These are phyloP conservation scores for Lasioglossum oenotherae DNA, from an alignment of 2,888 invertebrate genomes.

Conservation along the genomic window DNA sequence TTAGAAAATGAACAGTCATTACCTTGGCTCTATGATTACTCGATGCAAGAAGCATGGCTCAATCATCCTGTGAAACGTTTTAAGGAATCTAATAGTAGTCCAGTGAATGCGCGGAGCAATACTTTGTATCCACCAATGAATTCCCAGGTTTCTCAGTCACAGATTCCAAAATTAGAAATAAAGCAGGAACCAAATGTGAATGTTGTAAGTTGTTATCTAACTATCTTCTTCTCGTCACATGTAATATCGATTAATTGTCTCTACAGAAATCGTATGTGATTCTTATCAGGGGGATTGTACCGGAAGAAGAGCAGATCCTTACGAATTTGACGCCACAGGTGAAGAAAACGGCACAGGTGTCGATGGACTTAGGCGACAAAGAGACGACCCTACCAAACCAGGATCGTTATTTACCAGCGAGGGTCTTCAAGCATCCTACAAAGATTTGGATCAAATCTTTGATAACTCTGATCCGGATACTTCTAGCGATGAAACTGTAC, in stretches of 20 bases:
- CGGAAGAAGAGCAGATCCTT: constrained; percentile 86
- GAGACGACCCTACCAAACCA: constrained; percentile 85
- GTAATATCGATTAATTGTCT: not conserved
- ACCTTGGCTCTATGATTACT: constrained; percentile 92
- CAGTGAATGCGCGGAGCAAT: constrained; percentile 80
- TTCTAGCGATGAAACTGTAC: constrained; percentile 94
- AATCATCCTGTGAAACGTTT: constrained; percentile 96
- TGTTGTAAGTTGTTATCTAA: constrained; percentile 75
- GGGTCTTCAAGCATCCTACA: constrained; percentile 94
- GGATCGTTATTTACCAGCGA: constrained; percentile 94
- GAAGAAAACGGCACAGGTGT: constrained; percentile 85
- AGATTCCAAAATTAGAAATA: constrained; percentile 86
- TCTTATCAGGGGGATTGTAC: constrained; percentile 77
- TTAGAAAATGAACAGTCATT: constrained; percentile 92
- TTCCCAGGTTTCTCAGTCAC: constrained; percentile 84
- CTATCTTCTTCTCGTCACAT: not conserved
- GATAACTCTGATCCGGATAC: constrained; percentile 94
- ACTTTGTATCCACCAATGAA: constrained; percentile 88
- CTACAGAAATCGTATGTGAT: constrained; percentile 7
- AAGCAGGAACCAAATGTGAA: constrained; percentile 88
- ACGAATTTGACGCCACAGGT: constrained; percentile 90
- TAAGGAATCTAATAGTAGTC: constrained; percentile 85
- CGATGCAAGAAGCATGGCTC: constrained; percentile 87
- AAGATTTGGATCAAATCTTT: constrained; percentile 97
- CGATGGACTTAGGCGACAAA: constrained; percentile 85